Evolutionary conservation across 2,888 invertebrate genomes (phyloP).

Genomic region (Mesodorylaimus sp.): DNA sequence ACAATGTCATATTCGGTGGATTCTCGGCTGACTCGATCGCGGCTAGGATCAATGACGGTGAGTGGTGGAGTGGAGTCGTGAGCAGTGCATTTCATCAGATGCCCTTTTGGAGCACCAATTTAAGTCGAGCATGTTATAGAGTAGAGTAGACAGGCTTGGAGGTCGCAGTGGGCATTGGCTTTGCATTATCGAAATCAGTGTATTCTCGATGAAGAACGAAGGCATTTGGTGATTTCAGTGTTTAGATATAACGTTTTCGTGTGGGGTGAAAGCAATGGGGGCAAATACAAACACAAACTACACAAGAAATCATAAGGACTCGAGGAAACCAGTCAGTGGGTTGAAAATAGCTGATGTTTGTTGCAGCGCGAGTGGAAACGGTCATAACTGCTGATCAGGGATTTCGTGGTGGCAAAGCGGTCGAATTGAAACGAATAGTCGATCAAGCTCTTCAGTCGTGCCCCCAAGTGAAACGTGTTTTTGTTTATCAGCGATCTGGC

Average conservation of each 20-base stretch:
- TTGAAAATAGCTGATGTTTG: neutral
- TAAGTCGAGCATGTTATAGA: too few species aligned
- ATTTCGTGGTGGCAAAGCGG: conserved; percentile 32
- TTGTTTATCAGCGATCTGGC: conserved; percentile 34
- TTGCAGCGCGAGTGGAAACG: conserved; percentile 33
- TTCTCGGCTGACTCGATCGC: conserved; percentile 38
- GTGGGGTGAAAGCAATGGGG: too few species aligned
- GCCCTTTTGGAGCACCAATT: too few species aligned
- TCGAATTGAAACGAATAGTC: conserved; percentile 35
- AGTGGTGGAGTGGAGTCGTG: neutral
- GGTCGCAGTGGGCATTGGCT: too few species aligned
- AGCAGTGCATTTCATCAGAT: too few species aligned
- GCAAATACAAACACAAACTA: neutral
- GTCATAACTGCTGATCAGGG: conserved; percentile 37
- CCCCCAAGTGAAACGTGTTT: conserved; percentile 32
- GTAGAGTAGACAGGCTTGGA: too few species aligned
- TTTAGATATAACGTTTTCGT: too few species aligned
- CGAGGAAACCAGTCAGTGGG: too few species aligned
- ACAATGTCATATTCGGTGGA: conserved; percentile 39
- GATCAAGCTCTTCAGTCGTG: conserved; percentile 33
- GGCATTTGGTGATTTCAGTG: too few species aligned
- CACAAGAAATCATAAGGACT: neutral
- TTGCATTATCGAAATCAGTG: too few species aligned
- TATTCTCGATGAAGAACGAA: too few species aligned
- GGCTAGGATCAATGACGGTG: conserved; percentile 34